Base-by-base conservation (phyloP, 2,797 vertebrate species). In the Manis pentadactyla region DNA sequence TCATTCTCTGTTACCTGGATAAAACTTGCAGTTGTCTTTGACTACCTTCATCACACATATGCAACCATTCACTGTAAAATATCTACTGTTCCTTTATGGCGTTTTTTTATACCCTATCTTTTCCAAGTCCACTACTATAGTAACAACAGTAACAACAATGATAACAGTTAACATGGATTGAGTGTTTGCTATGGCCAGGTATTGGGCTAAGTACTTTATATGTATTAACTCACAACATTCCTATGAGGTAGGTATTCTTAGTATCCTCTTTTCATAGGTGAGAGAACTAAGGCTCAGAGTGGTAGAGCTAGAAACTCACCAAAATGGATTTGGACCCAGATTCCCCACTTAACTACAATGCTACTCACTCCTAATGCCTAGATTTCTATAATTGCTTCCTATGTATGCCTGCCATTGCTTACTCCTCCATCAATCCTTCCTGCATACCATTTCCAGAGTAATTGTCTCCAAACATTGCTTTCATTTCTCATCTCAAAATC, bases 401-500 rank as follows among this genome's bases (percentile, higher is more conserved):
- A 92, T 71, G 29, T 61, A 73, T 81, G 55, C 7, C 46, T 95
- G 25, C 12, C 51, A 69, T 75, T 69, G 68, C 31, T 90, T 87
- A n/a, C 11, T 84, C 51, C 25, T 82, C 49, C 18, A 34, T 49
- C n/a, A 71, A 37, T 87, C 69, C 15, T 85, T 90, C 37, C n/a
- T 61, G 46, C 5, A 90, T 21, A 63, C 13, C 39, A 55, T 73
- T 97, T 92, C 53, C 31, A 94, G 77, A 93, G 75, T 90, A 94
- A 61, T 92, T 66, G 87, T 78, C 37, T 27, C 17, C 57, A 87
- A 74, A 61, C 77, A 90, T 42, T 75, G 46, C 25, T 34, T 95
- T 96, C 8, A 78, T 83, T 78, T 96, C 23, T 90, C 37, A 87
- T 93, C 31, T 84, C 61, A 57, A 71, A 87, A 71, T 94, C 21